These are phyloP conservation scores for Philotrypesis tridentata DNA, from an alignment of 1,140 invertebrate species.

Conservation along the genomic window DNA sequence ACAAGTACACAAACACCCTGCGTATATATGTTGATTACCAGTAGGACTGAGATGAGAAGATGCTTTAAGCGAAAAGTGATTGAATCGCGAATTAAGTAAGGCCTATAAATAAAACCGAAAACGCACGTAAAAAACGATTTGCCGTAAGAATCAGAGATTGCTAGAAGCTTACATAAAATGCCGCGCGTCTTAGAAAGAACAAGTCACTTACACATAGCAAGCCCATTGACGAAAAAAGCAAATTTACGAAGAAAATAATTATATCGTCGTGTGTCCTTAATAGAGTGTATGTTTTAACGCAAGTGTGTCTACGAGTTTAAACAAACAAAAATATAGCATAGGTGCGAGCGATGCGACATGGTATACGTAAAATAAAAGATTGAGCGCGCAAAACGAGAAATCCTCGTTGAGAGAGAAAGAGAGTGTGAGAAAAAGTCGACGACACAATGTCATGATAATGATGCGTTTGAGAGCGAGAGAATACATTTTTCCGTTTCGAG, in stretches of 20 bases:
- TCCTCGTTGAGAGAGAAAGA: conserved; percentile 6
- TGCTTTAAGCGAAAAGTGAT: neutral
- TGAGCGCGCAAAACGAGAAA: conserved; percentile 39
- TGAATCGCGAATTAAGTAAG: conserved; percentile 30
- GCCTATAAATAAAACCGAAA: conserved; percentile 56
- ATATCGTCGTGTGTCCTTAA: conserved; percentile 46
- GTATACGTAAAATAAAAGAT: conserved; percentile 34
- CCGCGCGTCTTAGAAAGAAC: conserved; percentile 22
- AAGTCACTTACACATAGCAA: neutral
- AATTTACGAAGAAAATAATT: conserved; percentile 30
- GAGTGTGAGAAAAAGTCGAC: neutral
- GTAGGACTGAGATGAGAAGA: neutral
- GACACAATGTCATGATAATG: neutral
- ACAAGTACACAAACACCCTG: neutral
- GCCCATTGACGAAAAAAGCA: neutral
- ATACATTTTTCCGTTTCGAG: neutral
- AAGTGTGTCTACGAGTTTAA: conserved; percentile 44
- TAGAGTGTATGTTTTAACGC: conserved; percentile 48
- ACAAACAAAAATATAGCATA: conserved; percentile 37
- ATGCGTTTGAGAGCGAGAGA: conserved; percentile 15
- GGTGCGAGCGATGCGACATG: conserved; percentile 35
- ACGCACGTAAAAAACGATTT: conserved; percentile 54
- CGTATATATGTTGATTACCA: neutral
- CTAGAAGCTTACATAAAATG: conserved; percentile 39
- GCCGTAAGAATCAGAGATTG: conserved; percentile 4